Evolutionary conservation across 23 tunicate genomes (phyloP).

Genomic region (Ascidia mentula): DNA sequence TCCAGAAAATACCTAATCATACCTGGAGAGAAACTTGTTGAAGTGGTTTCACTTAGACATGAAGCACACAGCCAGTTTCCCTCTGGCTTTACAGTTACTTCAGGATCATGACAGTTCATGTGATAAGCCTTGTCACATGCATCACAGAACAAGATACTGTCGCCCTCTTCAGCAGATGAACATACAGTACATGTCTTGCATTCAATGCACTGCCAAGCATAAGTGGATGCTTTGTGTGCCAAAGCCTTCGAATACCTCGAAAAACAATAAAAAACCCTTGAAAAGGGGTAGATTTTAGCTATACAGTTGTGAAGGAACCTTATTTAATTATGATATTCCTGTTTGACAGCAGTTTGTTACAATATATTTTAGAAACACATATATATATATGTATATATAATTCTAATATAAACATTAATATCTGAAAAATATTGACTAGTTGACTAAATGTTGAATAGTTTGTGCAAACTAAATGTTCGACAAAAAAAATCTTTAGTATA

Average conservation of each 20-base stretch:
- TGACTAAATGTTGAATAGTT: too few species aligned
- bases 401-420: background rate
- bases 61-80: constrained; percentile 55
- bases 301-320: too few species aligned
- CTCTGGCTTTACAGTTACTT: constrained; percentile 36
- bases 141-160: constrained; percentile 52
- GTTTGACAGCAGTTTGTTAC: too few species aligned
- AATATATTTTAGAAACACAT: background rate
- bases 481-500: too few species aligned
- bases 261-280: too few species aligned
- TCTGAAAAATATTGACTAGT: too few species aligned
- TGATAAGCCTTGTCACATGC: constrained; percentile 70
- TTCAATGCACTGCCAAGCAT: constrained; percentile 71
- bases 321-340: too few species aligned
- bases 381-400: too few species aligned
- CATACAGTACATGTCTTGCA: constrained; percentile 59
- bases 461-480: too few species aligned
- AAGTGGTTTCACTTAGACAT: background rate
- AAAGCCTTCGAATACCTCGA: constrained; percentile 44
- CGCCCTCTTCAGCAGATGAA: constrained; percentile 44
- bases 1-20: too few species aligned
- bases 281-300: too few species aligned
- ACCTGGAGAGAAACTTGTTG: background rate
- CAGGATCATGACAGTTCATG: constrained; percentile 54
- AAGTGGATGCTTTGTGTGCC: constrained; percentile 38